These are phyloP conservation scores for Theonella swinhoei DNA, from an alignment of 37 sponge, comb jelly and placozoan species.

Conservation along the genomic window DNA sequence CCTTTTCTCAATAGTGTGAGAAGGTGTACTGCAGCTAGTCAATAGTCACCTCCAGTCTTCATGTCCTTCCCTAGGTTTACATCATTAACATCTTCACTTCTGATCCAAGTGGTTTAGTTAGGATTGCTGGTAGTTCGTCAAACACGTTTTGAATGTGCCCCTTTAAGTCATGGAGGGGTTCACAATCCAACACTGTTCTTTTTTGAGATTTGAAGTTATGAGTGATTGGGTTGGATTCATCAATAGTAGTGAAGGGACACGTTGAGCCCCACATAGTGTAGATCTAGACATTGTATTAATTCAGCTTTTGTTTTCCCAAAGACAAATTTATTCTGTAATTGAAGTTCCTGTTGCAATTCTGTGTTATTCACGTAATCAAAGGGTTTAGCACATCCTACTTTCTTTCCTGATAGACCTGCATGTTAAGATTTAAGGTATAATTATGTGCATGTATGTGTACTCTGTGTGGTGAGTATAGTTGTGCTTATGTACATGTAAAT, in stretches of 20 bases:
- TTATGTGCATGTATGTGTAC: background rate
- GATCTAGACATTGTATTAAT: too few relatives aligned
- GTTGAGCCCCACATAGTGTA: background rate
- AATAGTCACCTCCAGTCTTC: too few relatives aligned
- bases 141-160: background rate
- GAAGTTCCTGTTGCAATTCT: background rate
- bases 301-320: background rate
- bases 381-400: background rate
- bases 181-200: too few relatives aligned
- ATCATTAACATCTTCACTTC: background rate
- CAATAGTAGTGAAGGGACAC: constrained; percentile 16
- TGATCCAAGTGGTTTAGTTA: background rate
- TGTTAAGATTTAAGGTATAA: background rate
- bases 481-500: background rate
- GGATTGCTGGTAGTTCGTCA: background rate
- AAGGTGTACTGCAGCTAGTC: too few relatives aligned
- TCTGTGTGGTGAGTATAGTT: background rate
- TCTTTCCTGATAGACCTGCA: background rate
- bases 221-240: constrained; percentile 4
- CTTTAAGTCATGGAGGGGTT: too few relatives aligned
- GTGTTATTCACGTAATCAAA: background rate
- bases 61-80: too few relatives aligned
- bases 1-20: too few relatives aligned
- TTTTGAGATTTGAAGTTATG: background rate
- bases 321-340: background rate